Evolutionary conservation across 1,140 invertebrate species (phyloP), one percentile per base, ranked within the genome.

Genomic region (Eumeta japonica): DNA sequence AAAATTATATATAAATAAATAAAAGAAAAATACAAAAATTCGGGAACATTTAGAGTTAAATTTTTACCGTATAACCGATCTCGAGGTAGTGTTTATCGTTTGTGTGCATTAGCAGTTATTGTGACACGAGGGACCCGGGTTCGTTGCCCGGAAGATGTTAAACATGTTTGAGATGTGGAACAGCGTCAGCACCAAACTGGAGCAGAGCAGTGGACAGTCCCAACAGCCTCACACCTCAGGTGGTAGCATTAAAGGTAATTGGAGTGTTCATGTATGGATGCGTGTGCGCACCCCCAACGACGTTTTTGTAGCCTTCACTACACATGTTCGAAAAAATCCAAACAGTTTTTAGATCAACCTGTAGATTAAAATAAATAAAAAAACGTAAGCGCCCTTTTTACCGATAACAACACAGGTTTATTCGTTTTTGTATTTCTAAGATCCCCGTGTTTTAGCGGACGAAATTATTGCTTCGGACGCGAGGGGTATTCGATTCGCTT

Each of bases 111-210:
- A 58, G 52, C 41, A 54, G 18, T 45, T 40, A 28, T 40, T 55
- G 56, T 55, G 52, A 20, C 54, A 35, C 41, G 50, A 47, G 32
- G 55, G 62, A 58, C 56, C 53, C 47, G 16, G 16, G 13, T 5
- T 13, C 35, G 55, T n/a, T 62, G 53, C 52, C 53, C 44, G 9
- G 7, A 65, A 45, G 29, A 74, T 71, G 66, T 50, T 74, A 55
- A 87, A 85, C 75, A 89, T 89, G 87, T 89, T 88, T 79, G 86
- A 89, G 77, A 88, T 89, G 86, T 89, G 87, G 87, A 88, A 85
- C 79, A 85, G 83, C 76, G 86, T 88, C 62, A 85, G 81, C 77
- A 85, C 83, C 56, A 89, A 88, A 78, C 65, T 88, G 81, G 86
- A 89, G 78, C 82, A 83, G 63, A 77, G 75, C 47, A 80, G 83